Evolutionary conservation across 2,113 vertebrate species (phyloP), one percentile per base, ranked within the genome.

Genomic region (Fregetta grallaria): DNA sequence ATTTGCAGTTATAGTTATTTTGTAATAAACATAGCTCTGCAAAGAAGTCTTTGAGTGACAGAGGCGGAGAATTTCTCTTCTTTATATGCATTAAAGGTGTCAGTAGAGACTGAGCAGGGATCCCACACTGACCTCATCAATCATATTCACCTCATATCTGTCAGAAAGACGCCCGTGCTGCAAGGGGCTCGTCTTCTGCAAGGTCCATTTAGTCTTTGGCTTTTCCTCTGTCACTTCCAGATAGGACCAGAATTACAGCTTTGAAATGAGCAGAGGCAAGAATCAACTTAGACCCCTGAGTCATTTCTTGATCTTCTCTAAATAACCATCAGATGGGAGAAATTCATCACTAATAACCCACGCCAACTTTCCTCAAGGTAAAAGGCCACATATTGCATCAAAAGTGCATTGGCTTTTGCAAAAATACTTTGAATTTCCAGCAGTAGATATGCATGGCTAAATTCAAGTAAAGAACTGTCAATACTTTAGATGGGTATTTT

Each of bases 1-100:
- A 97, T 96, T 88, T 96, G 93, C 96, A 95, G 93, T 94, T 94
- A 92, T 95, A 96, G 93, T 97, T 95, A 96, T 92, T 96, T 96
- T 77, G 86, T 92, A 96, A 94, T 94, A 94, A 88, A 71, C 78
- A 95, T 7, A 80, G 63, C 66, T 97, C 67, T 92, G 78, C 75
- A 86, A 88, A 94, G 78, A 92, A 88, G 8, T 50, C 85, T 79
- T 53, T 58, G 77, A 96, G 84, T 88, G 71, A 58, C 85, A 88
- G 90, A 83, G 42, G 59, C 34, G 9, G 50, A 83, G 63, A 77
- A 44, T 90, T 86, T 62, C 75, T 81, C 59, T 59, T 81, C 56
- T 82, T 65, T 81, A 38, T 47, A 61, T 8, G 40, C 29, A 56
- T 29, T 49, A 14, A 79, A 61, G 14, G 36, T 85, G 44, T 78